Conservation (phyloP, 2,113 vertebrate species). For the Oryzias melastigma region DNA sequence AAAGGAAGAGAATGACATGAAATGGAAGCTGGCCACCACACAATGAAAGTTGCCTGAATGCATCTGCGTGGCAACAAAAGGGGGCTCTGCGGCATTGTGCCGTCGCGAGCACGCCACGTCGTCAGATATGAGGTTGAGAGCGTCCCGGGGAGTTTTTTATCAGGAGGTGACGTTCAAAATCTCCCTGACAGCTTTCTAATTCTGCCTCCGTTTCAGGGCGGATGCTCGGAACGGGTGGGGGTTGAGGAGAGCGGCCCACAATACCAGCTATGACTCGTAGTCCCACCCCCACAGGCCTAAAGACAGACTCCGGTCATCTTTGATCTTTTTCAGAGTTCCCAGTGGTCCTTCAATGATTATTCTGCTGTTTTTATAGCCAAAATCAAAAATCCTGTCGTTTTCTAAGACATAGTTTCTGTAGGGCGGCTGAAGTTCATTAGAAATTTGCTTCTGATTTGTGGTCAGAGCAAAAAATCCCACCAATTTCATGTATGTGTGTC, state of each 20-base stretch:
- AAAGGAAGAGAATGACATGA: constrained; percentile 40
- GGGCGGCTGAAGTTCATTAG: too few species aligned
- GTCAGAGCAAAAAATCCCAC: too few species aligned
- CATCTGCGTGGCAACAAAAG: constrained; percentile 37
- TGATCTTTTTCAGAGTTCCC: too few species aligned
- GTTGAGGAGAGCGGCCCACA: constrained; percentile 1
- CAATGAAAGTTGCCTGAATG: constrained; percentile 25
- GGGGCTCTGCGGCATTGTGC: constrained; percentile 23
- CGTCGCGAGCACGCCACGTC: constrained; percentile 14
- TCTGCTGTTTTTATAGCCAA: too few species aligned
- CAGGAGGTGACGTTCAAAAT: constrained; percentile 40
- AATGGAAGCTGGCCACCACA: constrained; percentile 40
- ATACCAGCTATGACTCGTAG: not conserved
- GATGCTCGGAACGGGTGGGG: constrained; percentile 23
- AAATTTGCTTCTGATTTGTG: too few species aligned
- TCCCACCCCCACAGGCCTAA: too few species aligned
- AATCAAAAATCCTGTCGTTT: too few species aligned
- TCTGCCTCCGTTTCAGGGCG: constrained; percentile 4
- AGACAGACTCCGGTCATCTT: too few species aligned
- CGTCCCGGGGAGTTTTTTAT: constrained; percentile 35
- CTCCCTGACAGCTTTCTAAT: constrained; percentile 58
- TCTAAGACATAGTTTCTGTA: too few species aligned
- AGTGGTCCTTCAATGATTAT: too few species aligned
- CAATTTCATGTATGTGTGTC: not conserved
- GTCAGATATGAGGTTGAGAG: constrained; percentile 32